Conservation (phyloP, 2,797 vertebrate genomes). For the Dendrocincla tyrannina region DNA sequence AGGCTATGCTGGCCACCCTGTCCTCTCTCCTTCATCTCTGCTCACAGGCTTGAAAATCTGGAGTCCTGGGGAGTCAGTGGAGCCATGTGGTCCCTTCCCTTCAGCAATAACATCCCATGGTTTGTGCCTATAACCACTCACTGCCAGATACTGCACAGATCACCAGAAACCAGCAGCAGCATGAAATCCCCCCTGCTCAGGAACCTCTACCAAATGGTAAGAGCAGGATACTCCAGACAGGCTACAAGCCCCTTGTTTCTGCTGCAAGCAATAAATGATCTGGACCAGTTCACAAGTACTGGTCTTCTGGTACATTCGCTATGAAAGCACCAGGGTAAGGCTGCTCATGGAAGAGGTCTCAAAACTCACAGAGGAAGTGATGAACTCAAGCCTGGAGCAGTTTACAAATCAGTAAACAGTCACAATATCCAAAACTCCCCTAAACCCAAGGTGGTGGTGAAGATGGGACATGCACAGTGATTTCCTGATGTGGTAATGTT, state of each 20-base stretch:
- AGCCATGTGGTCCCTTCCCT: background rate
- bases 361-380: background rate
- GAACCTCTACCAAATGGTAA: background rate
- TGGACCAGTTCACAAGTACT: background rate
- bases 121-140: background rate
- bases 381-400: fast-evolving
- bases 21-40: background rate
- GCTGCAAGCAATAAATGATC: background rate
- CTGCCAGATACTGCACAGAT: background rate
- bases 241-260: background rate
- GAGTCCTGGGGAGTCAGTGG: background rate
- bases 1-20: background rate
- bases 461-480: fast-evolving
- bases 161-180: background rate
- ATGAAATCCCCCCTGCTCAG: background rate
- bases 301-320: background rate
- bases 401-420: background rate
- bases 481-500: background rate
- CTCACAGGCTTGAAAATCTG: background rate
- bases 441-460: background rate
- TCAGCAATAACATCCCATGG: background rate
- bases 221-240: background rate
- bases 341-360: background rate
- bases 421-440: background rate
- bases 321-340: background rate